Base-by-base conservation (phyloP, 2,113 vertebrate genomes). In the Hydrolagus affinis region DNA sequence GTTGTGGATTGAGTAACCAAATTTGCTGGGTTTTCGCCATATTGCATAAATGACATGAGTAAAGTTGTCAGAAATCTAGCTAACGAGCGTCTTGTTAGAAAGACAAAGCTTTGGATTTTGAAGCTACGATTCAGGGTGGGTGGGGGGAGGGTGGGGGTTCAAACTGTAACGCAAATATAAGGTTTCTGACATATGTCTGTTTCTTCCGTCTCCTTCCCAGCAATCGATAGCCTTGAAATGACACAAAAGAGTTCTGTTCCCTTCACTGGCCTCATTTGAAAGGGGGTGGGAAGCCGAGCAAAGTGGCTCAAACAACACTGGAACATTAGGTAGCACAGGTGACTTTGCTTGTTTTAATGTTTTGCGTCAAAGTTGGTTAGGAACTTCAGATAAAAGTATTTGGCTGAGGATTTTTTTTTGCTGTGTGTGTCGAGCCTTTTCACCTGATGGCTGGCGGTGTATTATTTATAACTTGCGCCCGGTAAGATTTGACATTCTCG, bases 171-270 rank as follows among this genome's bases (percentile, higher is more conserved):
- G 76, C 86, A 69, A 19, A 0, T 3, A 69, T 0, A 1, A 0
- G 1, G 4, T 64, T 62, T 57, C 87, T 89, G 25, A 86, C 80
- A 19, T 71, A 44, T 85, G 68, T 60, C 66, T 14, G 8, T 64
- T 28, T 25, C 59, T 64, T 80, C 59, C 7, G 14, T 85, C 23
- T 87, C 56, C 88, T 90, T 90, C 85, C 88, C 86, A 59, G 87
- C 64, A 80, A 85, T 88, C 91, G 90, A 88, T 93, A 93, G 86
- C 87, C 91, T 93, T 92, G 87, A 91, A 87, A 4, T 70, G 90
- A 92, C 91, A 93, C 90, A 91, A 88, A 64, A 86, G 88, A 77
- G 77, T 87, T 89, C 88, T 92, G 90, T 94, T 90, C 89, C 88
- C 89, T 87, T 86, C 12, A 28, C 12, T 64, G 77, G 59, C 59